These are phyloP conservation scores for Pachyseris speciosa DNA, from an alignment of 64 coral and sea anemone species.

Conservation along the genomic window DNA sequence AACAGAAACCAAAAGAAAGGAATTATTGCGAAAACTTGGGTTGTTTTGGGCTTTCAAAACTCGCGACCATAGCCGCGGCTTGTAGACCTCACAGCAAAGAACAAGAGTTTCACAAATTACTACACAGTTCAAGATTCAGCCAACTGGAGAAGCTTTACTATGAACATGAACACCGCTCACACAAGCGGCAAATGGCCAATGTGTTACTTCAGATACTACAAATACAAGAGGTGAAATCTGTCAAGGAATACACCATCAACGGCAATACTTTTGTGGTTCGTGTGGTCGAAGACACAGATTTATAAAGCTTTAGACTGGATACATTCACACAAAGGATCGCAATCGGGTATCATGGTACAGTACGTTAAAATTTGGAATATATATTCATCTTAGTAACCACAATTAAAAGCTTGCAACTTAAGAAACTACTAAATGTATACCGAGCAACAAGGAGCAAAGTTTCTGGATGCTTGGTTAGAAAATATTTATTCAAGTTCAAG, in stretches of 20 bases:
- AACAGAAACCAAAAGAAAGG: background rate
- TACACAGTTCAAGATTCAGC: conserved; percentile 35
- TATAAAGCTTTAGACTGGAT: no score
- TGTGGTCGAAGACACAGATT: conserved; percentile 33
- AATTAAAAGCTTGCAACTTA: no score
- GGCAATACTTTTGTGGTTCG: conserved; percentile 16
- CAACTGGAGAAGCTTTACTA: conserved; percentile 46
- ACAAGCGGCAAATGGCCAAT: conserved; percentile 1
- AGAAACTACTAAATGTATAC: no score
- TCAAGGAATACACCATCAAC: conserved; percentile 7
- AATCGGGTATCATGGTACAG: no score
- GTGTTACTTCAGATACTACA: conserved; percentile 10
- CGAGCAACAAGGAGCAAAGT: no score
- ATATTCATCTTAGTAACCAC: no score
- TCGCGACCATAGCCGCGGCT: background rate
- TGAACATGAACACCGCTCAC: background rate
- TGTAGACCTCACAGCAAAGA: background rate
- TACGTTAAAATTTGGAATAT: no score
- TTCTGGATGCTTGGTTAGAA: no score
- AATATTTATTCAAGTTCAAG: no score
- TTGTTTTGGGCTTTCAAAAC: conserved; percentile 22
- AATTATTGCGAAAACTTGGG: background rate
- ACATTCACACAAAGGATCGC: no score
- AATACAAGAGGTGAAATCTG: conserved; percentile 2
- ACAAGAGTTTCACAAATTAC: conserved; percentile 3